A percentile compares a stretch with the other conserved stretches of the same genome.
Conservation (phyloP, 2,113 vertebrate species). For the Drymodes brunneopygia region DNA sequence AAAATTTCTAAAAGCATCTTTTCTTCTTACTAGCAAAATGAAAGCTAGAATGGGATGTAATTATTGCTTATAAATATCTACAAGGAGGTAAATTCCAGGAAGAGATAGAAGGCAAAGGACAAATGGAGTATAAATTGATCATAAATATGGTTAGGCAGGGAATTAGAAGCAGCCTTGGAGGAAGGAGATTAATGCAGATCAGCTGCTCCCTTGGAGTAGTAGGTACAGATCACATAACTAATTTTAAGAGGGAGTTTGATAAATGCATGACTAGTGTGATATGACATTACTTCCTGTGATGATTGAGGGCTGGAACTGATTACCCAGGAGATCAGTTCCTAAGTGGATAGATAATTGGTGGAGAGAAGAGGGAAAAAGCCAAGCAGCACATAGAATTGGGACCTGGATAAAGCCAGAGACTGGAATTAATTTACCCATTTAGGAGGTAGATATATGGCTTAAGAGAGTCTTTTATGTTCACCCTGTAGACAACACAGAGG, state of each 20-base stretch:
- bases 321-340: neutral
- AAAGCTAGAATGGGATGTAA: neutral
- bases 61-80: conserved; percentile 24
- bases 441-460: neutral
- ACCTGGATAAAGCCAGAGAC: neutral
- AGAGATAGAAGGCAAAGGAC: conserved; percentile 11
- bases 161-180: conserved; percentile 6
- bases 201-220: neutral
- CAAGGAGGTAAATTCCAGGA: conserved; percentile 14
- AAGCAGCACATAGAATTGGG: neutral
- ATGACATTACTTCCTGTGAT: neutral
- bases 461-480: neutral
- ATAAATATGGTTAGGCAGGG: conserved; percentile 23
- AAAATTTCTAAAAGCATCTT: neutral
- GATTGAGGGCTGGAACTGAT: neutral
- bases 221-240: neutral
- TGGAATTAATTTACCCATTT: neutral
- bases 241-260: neutral
- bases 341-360: neutral
- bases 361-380: neutral
- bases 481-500: neutral
- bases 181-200: conserved; percentile 15
- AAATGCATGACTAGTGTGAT: neutral
- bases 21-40: neutral
- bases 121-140: conserved; percentile 19